Base-by-base conservation (phyloP, 2,888 invertebrate species). In the Rhorus exstirpatorius region DNA sequence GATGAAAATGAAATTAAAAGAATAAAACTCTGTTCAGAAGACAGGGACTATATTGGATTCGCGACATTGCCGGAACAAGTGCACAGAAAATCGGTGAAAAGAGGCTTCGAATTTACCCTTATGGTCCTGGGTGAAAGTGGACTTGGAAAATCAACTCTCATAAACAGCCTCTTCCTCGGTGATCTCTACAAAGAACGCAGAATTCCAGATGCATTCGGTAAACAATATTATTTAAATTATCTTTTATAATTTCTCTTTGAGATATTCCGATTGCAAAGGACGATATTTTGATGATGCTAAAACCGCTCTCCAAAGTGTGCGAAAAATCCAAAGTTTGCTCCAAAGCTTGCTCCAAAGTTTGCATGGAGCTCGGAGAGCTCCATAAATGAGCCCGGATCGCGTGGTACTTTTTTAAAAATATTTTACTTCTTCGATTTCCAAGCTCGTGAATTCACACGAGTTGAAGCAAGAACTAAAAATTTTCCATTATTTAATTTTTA, bases 71-170 rank as follows among this genome's bases (percentile, higher is more conserved):
- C 98, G 21, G 98, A 98, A 93, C 98, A 99, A 94, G 98, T 99
- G 74, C 98, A 99, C 93, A 95, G 98, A 87, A 99, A 99, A 94
- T 98, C 98, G 0, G 98, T 98, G 70, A 99, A 99, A 93, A 95
- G 97, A 89, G 98, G 98, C 74, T 99, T 99, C 93, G 98, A 99
- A 93, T 99, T 99, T 93, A 99, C 98, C 0, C 94, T 99, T 85
- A 98, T 99, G 98, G 98, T 99, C 17, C 97, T 98, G 38, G 99
- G 98, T 35, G 98, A 99, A 93, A 97, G 97, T 0, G 98, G 99
- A 0, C 94, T 99, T 65, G 99, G 99, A 77, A 99, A 99, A 93
- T 98, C 98, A 0, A 99, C 99, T 0, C 94, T 99, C 70, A 96
- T 99, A 92, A 99, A 98, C 94, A 98, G 98, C 90, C 95, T 99